These are phyloP conservation scores for Myathropa florea DNA, from an alignment of 2,888 invertebrate species.

Conservation along the genomic window DNA sequence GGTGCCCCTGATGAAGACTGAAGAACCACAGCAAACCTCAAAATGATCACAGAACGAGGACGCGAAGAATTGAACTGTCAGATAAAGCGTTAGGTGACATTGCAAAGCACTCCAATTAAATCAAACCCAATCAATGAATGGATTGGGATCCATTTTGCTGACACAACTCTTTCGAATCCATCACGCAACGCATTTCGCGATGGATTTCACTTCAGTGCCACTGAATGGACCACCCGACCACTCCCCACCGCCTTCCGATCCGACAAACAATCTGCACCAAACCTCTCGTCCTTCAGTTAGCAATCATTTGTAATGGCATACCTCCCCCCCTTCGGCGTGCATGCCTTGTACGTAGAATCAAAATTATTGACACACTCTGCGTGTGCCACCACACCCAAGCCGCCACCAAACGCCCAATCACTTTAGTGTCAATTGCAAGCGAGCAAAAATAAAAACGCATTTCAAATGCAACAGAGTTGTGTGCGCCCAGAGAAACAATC, in stretches of 20 bases:
- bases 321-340: background rate
- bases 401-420: constrained; percentile 32
- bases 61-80: too few relatives aligned
- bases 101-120: background rate
- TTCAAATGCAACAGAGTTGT: constrained; percentile 49
- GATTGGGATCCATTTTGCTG: background rate
- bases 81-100: too few relatives aligned
- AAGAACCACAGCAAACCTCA: too few relatives aligned
- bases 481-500: background rate
- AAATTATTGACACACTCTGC: constrained; percentile 51
- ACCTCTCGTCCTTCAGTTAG: background rate
- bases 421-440: constrained; percentile 58
- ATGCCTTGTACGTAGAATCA: constrained; percentile 19
- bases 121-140: background rate
- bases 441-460: constrained; percentile 26
- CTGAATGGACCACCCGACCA: background rate
- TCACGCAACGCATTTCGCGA: background rate
- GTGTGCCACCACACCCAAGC: constrained; percentile 23
- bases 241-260: background rate
- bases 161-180: background rate
- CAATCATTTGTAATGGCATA: constrained; percentile 10
- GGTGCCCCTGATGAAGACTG: too few relatives aligned
- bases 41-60: too few relatives aligned
- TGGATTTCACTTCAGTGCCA: background rate
- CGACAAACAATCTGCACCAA: background rate